Evolutionary conservation across 2,888 invertebrate genomes (phyloP).

Genomic region (Lepidochitona cinerea): DNA sequence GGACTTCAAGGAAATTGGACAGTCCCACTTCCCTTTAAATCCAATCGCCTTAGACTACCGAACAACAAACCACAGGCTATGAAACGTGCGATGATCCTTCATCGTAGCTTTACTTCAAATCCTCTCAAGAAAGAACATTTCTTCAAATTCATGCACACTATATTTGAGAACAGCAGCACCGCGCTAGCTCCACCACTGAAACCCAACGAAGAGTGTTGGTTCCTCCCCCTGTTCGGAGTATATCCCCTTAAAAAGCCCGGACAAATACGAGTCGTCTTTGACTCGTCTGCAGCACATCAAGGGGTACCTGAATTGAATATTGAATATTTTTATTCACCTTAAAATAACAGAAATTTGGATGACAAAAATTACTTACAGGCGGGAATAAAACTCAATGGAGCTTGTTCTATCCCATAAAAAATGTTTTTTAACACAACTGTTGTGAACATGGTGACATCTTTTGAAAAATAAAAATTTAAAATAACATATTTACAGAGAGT

Average conservation of each 20-base stretch:
- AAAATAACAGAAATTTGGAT: too few relatives aligned
- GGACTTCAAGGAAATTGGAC: conserved; percentile 24
- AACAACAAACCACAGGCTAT: conserved; percentile 5
- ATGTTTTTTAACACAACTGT: too few relatives aligned
- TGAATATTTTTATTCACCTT: too few relatives aligned
- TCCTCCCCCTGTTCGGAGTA: conserved; percentile 19
- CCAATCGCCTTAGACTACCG: conserved; percentile 5
- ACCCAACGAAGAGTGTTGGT: conserved; percentile 14
- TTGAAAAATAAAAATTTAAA: too few relatives aligned
- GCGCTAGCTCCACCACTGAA: too few relatives aligned
- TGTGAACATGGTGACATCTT: too few relatives aligned
- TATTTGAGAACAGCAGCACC: background rate
- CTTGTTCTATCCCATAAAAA: too few relatives aligned
- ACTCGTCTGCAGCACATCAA: conserved; percentile 26
- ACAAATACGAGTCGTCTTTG: conserved; percentile 33
- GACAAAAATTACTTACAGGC: too few relatives aligned
- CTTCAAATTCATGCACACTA: conserved; percentile 11
- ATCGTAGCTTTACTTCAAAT: background rate
- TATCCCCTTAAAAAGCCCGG: conserved; percentile 25
- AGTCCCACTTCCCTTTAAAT: conserved; percentile 28
- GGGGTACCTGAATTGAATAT: too few relatives aligned
- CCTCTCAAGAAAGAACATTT: conserved; percentile 9
- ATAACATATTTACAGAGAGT: too few relatives aligned
- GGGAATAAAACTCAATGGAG: too few relatives aligned
- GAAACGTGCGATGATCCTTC: background rate